Evolutionary conservation across 2,113 vertebrate species (phyloP).

Genomic region (rat (Rattus norvegicus)): DNA sequence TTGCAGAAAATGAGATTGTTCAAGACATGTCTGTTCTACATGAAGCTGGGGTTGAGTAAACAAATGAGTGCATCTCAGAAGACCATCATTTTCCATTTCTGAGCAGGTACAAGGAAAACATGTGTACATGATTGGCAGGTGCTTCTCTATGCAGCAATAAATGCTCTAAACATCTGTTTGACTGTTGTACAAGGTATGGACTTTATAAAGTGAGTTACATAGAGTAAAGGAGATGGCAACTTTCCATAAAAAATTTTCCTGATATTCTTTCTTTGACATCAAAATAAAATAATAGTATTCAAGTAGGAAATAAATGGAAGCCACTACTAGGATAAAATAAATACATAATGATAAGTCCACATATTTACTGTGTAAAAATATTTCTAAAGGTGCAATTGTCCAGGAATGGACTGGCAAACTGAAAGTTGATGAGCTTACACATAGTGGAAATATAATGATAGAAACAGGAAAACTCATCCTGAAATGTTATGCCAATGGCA

Average conservation of each 20-base stretch:
- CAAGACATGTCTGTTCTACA: not conserved
- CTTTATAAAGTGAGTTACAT: not conserved
- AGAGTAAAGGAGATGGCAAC: not conserved
- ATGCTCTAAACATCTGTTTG: not conserved
- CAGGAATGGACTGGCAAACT: not conserved
- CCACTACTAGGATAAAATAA: not conserved
- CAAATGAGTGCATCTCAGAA: not conserved
- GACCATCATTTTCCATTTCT: not conserved
- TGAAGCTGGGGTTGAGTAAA: not conserved
- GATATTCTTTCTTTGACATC: not conserved
- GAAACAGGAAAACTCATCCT: not conserved
- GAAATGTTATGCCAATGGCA: not conserved
- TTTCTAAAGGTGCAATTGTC: not conserved
- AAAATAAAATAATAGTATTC: slow-evolving; percentile 17
- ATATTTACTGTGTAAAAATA: not conserved
- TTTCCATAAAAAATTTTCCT: not conserved
- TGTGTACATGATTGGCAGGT: not conserved
- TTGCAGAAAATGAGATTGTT: not conserved
- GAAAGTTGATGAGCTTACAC: not conserved
- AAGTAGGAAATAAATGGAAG: not conserved
- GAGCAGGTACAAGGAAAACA: not conserved
- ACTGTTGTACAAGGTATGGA: not conserved
- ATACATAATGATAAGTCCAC: not conserved
- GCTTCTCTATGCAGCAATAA: not conserved
- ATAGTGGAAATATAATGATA: not conserved